Conservation (phyloP, 2,113 vertebrate species). For the Sinocyclocheilus maitianheensis region DNA sequence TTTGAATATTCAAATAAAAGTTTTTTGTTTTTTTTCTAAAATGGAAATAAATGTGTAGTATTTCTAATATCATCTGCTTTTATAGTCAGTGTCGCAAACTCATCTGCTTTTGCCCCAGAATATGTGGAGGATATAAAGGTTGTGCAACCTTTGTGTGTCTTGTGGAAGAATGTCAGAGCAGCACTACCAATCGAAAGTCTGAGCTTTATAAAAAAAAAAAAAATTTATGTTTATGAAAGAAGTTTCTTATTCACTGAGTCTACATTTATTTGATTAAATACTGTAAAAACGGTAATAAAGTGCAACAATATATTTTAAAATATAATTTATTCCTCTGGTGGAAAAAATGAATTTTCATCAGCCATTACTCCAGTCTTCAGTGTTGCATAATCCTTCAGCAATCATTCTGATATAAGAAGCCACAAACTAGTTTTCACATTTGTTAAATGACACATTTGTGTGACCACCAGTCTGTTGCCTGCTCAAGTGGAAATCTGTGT, state of each 20-base stretch:
- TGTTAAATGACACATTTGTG: background rate
- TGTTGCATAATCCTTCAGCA: background rate
- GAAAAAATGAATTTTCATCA: background rate
- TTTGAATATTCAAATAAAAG: background rate
- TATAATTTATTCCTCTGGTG: too few species aligned
- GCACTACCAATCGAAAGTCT: background rate
- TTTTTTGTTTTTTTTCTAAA: background rate
- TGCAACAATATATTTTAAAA: too few species aligned
- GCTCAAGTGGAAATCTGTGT: background rate
- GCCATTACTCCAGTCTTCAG: background rate
- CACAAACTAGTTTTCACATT: background rate
- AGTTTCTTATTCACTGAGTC: background rate
- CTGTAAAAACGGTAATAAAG: too few species aligned
- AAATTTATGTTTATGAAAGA: background rate
- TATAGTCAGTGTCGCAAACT: background rate
- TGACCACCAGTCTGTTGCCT: background rate
- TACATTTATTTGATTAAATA: too few species aligned
- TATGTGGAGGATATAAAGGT: background rate
- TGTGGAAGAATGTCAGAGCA: background rate
- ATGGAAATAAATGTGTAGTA: background rate
- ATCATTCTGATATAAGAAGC: background rate
- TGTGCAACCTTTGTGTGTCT: too few species aligned
- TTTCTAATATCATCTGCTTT: background rate
- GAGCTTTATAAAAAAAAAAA: background rate
- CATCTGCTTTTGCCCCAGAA: background rate